These are phyloP conservation scores for Anguilla pacifica DNA, from an alignment of 2,797 vertebrate genomes.

Conservation along the genomic window DNA sequence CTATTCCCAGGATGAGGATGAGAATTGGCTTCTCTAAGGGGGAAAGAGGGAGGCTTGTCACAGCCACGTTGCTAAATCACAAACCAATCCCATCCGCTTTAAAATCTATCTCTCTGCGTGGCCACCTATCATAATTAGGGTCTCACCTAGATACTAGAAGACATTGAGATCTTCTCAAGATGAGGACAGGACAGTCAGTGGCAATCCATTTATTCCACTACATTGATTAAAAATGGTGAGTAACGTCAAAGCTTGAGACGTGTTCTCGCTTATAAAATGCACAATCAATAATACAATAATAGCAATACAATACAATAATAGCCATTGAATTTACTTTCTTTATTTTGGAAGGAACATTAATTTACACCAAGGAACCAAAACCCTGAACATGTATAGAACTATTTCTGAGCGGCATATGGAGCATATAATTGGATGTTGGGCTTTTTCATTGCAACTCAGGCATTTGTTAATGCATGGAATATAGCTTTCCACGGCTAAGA, in stretches of 20 bases:
- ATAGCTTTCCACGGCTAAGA: neutral
- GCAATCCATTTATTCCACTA: too few species aligned
- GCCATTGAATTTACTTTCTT: neutral
- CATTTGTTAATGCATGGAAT: neutral
- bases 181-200: neutral
- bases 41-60: slow-evolving; percentile 45
- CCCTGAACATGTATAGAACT: neutral
- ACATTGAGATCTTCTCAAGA: neutral
- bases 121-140: neutral
- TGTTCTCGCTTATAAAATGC: neutral
- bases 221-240: too few species aligned
- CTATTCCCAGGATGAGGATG: slow-evolving; percentile 8
- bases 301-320: too few species aligned
- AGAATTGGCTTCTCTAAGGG: slow-evolving; percentile 28
- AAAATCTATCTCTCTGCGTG: neutral
- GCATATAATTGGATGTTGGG: neutral
- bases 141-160: neutral
- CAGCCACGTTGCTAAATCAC: slow-evolving; percentile 65
- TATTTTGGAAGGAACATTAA: neutral
- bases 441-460: neutral
- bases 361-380: neutral
- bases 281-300: slow-evolving; percentile 1
- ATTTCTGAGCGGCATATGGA: neutral
- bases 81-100: slow-evolving; percentile 4
- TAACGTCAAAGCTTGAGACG: too few species aligned